Base-by-base conservation (phyloP, 2,888 invertebrate species). In the Andrena haemorrhoa region DNA sequence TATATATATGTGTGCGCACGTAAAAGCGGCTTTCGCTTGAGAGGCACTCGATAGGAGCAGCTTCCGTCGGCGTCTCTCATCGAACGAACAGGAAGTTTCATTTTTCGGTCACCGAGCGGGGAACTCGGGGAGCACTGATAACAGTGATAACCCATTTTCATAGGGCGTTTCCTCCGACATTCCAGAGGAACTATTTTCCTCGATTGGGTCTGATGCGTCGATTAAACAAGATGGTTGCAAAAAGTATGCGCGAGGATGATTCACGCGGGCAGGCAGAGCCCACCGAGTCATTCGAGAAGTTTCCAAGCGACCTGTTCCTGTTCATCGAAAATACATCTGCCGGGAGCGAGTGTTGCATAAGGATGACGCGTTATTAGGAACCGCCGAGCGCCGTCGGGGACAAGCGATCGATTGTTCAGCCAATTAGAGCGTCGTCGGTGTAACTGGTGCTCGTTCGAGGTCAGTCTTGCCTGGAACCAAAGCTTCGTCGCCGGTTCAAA, bases 361-460 rank as follows among this genome's bases (percentile, higher is more conserved):
- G 74, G 31, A 66, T 51, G 60, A 63, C 33, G 23, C 65, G 58
- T 75, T 63, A 65, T 76, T 61, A 74, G 63, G 70, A 53, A 69
- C 41, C 29, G 31, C 61, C 26, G 35, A n/a, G 56, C 10, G 68
- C 1, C 74, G 63, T 65, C 47, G 61, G 60, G 79, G 83, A 90
- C 83, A 89, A 71, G 69, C 73, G 85, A 88, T 87, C 86, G 86
- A 89, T 88, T 90, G 90, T 88, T 68, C 66, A 31, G 49, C 79
- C 76, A 82, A 88, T 85, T 85, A 76, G 76, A 78, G 78, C 65
- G 63, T 41, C 60, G 63, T 33, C 26, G 66, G n/a, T 61, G 51
- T 64, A 51, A 63, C 63, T 61, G 23, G 74, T 78, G 51, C 51
- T 65, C 31, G 63, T 72, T 76, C 83, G 78, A 81, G 86, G 89